Evolutionary conservation across 2,888 invertebrate species (phyloP).

Genomic region (Helobdella robusta): DNA sequence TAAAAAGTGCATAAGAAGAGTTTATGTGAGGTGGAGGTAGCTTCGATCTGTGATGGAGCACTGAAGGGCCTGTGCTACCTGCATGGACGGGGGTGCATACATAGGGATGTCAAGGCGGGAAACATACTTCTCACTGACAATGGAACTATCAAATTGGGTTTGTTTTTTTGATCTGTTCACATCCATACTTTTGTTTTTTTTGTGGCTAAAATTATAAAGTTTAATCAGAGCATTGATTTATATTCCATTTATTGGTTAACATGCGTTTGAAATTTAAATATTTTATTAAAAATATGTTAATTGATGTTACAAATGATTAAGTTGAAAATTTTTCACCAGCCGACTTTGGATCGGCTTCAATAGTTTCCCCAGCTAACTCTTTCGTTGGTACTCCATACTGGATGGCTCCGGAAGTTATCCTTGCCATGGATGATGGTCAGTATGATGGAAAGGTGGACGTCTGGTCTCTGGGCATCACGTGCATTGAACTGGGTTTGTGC

Average conservation of each 20-base stretch:
- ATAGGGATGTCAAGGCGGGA: constrained; percentile 93
- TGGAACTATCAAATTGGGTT: constrained; percentile 79
- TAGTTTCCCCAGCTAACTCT: constrained; percentile 93
- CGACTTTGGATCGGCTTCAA: constrained; percentile 95
- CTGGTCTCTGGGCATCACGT: constrained; percentile 95
- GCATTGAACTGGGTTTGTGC: constrained; percentile 75
- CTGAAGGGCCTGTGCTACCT: constrained; percentile 84
- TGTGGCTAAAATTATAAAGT: no score
- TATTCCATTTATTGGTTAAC: no score
- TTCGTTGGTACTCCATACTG: constrained; percentile 78
- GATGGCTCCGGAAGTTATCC: constrained; percentile 92
- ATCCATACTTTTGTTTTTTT: no score
- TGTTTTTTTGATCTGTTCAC: not conserved
- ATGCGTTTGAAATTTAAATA: no score
- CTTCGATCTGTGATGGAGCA: constrained; percentile 90
- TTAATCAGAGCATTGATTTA: no score
- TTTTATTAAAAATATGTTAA: not conserved
- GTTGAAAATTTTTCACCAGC: no score
- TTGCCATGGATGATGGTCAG: constrained; percentile 99
- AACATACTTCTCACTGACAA: constrained; percentile 94
- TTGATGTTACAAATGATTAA: no score
- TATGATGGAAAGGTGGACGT: constrained; percentile 98
- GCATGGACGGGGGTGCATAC: constrained; percentile 70
- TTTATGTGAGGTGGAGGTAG: constrained; percentile 85
- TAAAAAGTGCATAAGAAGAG: constrained; percentile 78